phyloP scores from a whole-genome alignment of 2,797 vertebrate genomes.

The Onychomys leucogaster region DNA sequence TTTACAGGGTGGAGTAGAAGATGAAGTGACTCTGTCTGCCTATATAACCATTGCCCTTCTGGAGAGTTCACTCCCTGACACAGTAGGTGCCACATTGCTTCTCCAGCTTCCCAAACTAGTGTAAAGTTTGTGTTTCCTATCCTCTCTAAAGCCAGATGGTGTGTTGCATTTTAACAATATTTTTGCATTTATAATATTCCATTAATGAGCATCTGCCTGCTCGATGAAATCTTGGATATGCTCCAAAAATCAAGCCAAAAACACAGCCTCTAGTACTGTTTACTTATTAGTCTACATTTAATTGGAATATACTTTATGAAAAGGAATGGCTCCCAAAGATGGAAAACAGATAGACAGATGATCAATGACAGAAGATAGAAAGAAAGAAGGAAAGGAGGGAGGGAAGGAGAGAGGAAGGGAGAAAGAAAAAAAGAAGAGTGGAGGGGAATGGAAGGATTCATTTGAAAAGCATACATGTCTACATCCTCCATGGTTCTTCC shows the following conservation, averaged over 20 bases:
- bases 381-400: neutral
- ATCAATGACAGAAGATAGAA: neutral
- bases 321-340: neutral
- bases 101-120: neutral
- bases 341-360: neutral
- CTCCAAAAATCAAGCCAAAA: neutral
- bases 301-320: neutral
- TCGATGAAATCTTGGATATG: neutral
- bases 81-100: conserved; percentile 75
- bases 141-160: neutral
- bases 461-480: neutral
- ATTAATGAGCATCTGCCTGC: neutral
- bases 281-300: neutral
- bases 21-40: conserved; percentile 58
- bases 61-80: neutral
- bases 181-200: neutral
- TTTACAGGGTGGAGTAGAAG: conserved; percentile 84
- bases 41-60: conserved; percentile 1
- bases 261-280: neutral
- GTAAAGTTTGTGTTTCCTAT: neutral
- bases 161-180: neutral
- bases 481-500: neutral
- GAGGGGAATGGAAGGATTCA: neutral
- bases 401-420: neutral
- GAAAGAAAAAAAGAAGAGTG: too few species aligned